Evolutionary conservation across 2,888 invertebrate species (phyloP).

Genomic region (Drosophila picticornis): DNA sequence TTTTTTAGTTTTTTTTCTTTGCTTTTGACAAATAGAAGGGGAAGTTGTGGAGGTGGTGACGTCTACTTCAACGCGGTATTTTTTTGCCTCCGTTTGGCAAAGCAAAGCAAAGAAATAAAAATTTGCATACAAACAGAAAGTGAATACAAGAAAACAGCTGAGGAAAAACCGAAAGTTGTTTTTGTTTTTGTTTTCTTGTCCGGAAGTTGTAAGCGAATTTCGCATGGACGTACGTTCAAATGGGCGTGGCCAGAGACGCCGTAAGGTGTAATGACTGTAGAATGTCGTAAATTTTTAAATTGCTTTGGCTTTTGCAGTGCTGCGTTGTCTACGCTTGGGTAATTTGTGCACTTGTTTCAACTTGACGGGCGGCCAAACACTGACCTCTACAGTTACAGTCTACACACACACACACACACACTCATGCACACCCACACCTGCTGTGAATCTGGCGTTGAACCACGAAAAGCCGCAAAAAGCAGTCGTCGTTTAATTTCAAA

Average conservation of each 20-base stretch:
- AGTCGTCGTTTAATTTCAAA: constrained; percentile 1
- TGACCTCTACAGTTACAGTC: constrained; percentile 7
- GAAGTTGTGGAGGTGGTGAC: constrained; percentile 14
- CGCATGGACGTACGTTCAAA: constrained; percentile 66
- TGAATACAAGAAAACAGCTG: constrained; percentile 1
- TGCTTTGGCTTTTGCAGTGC: constrained; percentile 58
- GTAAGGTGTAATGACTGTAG: constrained; percentile 78
- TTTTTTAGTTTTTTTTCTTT: constrained; percentile 13
- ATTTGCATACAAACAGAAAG: constrained; percentile 70
- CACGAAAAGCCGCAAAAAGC: constrained; percentile 35
- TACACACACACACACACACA: not conserved
- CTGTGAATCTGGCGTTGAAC: constrained; percentile 62
- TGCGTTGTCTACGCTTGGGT: constrained; percentile 60
- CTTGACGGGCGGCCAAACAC: constrained; percentile 17
- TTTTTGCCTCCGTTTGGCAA: constrained; percentile 41
- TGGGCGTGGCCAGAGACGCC: constrained; percentile 59
- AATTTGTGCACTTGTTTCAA: constrained; percentile 62
- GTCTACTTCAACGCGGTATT: constrained; percentile 45
- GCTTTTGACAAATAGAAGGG: constrained; percentile 21
- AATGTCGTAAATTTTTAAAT: constrained; percentile 80
- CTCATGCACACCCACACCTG: constrained; percentile 36
- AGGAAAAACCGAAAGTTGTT: constrained; percentile 54
- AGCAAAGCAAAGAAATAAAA: constrained; percentile 55
- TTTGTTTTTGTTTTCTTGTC: constrained; percentile 26
- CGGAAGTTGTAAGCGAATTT: constrained; percentile 78